Evolutionary conservation across 2,113 vertebrate genomes (phyloP).

Genomic region (Eudorcas thomsonii): DNA sequence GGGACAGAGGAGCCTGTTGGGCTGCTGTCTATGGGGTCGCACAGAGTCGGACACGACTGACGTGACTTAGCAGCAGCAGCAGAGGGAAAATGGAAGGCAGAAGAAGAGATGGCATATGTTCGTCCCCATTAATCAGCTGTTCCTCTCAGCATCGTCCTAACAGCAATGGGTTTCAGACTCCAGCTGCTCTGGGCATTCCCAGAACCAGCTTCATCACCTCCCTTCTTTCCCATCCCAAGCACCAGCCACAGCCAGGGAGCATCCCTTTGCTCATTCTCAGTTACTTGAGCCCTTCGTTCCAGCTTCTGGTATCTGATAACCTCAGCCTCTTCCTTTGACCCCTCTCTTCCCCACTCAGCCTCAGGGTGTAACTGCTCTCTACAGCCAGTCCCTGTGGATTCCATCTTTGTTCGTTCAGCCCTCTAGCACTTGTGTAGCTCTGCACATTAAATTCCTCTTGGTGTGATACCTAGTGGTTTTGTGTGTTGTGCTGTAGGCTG

Average conservation of each 20-base stretch:
- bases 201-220: not conserved
- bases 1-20: no score
- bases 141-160: not conserved
- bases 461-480: not conserved
- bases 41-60: no score
- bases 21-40: no score
- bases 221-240: not conserved
- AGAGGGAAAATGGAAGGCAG: not conserved
- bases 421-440: not conserved
- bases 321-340: not conserved
- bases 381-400: not conserved
- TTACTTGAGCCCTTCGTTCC: not conserved
- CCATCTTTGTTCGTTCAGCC: not conserved
- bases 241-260: not conserved
- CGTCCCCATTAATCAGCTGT: not conserved
- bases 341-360: not conserved
- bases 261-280: not conserved
- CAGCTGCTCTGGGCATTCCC: not conserved
- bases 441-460: not conserved
- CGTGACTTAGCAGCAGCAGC: fast-evolving
- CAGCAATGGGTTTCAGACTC: not conserved
- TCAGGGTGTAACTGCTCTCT: not conserved
- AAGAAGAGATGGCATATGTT: not conserved
- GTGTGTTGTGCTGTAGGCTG: not conserved
- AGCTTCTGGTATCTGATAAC: not conserved